Conservation (phyloP, 2,888 invertebrate species). For the Stenotaenia linearis region DNA sequence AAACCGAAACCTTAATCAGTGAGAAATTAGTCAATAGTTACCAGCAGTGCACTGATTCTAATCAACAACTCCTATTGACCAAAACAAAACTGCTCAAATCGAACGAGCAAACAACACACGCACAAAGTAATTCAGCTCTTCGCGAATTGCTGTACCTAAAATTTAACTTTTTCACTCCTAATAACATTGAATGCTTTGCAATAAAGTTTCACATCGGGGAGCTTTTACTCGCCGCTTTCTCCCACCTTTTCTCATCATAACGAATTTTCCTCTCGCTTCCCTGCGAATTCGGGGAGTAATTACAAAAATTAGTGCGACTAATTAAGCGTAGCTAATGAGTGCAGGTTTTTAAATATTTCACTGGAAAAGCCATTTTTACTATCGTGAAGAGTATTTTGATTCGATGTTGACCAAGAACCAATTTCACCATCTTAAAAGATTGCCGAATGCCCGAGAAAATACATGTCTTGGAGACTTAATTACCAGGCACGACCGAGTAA, state of each 20-base stretch:
- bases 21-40: constrained; percentile 3
- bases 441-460: not conserved
- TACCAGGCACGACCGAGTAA: not conserved
- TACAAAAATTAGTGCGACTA: constrained; percentile 15
- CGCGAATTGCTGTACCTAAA: not conserved
- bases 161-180: not conserved
- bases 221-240: not conserved
- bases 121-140: not conserved
- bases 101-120: not conserved
- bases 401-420: not conserved
- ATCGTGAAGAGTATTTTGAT: not conserved
- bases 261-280: not conserved
- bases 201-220: constrained; percentile 5
- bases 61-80: not conserved
- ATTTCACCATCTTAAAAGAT: constrained; percentile 2
- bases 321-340: constrained; percentile 19
- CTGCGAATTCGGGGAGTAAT: not conserved
- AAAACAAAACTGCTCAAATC: not conserved
- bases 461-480: not conserved
- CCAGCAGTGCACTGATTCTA: not conserved
- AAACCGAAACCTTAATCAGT: constrained; percentile 1
- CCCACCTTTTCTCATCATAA: not conserved
- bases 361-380: not conserved
- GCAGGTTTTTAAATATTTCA: not conserved
- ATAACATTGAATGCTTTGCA: not conserved